Evolutionary conservation across 2,113 vertebrate species (phyloP), one percentile per base, ranked within the genome.

Genomic region (Heterocephalus glaber): DNA sequence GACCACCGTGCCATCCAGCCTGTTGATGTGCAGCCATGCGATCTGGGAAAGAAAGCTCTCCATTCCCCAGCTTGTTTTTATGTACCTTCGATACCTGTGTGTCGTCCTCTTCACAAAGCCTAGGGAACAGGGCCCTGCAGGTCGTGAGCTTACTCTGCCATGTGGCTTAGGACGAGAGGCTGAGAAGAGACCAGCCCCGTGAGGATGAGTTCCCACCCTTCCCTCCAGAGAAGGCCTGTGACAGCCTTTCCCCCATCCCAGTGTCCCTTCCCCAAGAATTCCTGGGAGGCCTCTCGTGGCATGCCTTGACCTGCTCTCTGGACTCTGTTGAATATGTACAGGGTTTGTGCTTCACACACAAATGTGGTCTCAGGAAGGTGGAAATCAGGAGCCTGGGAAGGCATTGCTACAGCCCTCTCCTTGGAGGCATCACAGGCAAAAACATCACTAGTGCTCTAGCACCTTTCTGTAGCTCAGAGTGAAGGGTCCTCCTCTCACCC

Each of bases 11-110:
- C 38, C 60, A 24, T 19, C 11, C 47, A 24, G 44, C 20, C 83
- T 20, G 0, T 4, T 47, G 44, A 12, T 19, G 1, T 47, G n/a
- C 52, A 24, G 41, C 68, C 2, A 1, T 70, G 33, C 30, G 1
- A 26, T 30, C 2, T 22, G 35, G 90, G 38, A 33, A 81, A 24
- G 11, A 30, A 16, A 4, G 0, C 68, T 5, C 33, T 65, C n/a
- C 9, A 56, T 66, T 86, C 30, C 49, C 47, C 24, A 5, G 17
- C 49, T 41, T 35, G 13, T 35, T 16, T 66, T n/a, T 14, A 8
- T 56, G 16, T 33, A 14, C 56, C 52, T 94, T 58, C 2, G 12
- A 49, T 30, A 19, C 52, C 60, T 17, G 0, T 14, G n/a, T 35
- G 13, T 52, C 63, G 49, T 88, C 14, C 10, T 74, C 44, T 86